Evolutionary conservation across 2,797 vertebrate species (phyloP), one percentile per base, ranked within the genome.

Genomic region (Todus mexicanus): DNA sequence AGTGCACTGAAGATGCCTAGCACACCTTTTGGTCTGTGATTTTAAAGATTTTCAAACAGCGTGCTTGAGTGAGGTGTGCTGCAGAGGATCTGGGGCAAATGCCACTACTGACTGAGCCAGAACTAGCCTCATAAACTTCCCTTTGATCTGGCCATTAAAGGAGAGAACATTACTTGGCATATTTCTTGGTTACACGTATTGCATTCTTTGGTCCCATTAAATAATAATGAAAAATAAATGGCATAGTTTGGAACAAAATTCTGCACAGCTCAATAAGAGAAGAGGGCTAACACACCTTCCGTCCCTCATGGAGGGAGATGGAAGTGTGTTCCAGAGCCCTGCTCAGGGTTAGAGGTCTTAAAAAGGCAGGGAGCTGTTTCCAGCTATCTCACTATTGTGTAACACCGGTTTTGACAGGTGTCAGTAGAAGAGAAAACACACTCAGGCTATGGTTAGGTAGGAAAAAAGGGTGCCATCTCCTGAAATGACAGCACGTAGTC

Each of bases 171-270:
- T 96, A 86, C 95, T 94, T 95, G 95, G 94, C 93, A 90, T 90
- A 94, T 91, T 92, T 91, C 94, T 96, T 95, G 92, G 94, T 96
- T 95, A 94, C 92, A 92, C 92, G 85, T 89, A 89, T 45, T 94
- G 95, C 87, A 93, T 96, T 91, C 87, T 93, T 96, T 90, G 84
- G 89, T 95, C 59, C 87, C 83, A 90, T 96, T 96, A 96, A 96
- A 95, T 93, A 95, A 94, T 96, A 95, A 96, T 93, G 87, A 96
- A 95, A 94, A 94, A 95, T 96, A 96, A 95, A 94, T 96, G 70
- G 74, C 13, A 10, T 81, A 12, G 56, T 95, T 90, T 92, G 90
- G 89, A 96, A 92, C 68, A 75, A 73, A 88, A 91, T 94, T 94
- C 85, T 86, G 90, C 85, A 76, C 51, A 88, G 73, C 87, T 94